Evolutionary conservation across 2,888 invertebrate genomes (phyloP).

Genomic region (Hirtodrosophila confusa): DNA sequence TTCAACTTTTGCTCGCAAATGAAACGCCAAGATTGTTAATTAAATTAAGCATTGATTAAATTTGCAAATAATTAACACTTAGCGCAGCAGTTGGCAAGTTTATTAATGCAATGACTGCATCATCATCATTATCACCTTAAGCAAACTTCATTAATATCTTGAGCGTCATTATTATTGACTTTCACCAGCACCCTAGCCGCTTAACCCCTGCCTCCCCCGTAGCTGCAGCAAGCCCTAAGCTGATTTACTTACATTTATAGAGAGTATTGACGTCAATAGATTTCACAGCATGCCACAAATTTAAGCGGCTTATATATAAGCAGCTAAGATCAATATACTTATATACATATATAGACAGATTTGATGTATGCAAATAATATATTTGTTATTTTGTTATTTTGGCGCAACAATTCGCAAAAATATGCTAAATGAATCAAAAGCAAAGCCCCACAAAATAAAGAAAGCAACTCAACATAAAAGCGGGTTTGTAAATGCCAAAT

Average conservation of each 20-base stretch:
- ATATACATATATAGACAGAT: slow-evolving; percentile 7
- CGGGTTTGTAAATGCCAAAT: slow-evolving; percentile 51
- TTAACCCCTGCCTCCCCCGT: not conserved
- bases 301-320: slow-evolving; percentile 65
- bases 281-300: slow-evolving; percentile 45
- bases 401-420: slow-evolving; percentile 70
- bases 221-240: slow-evolving; percentile 32
- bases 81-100: slow-evolving; percentile 23
- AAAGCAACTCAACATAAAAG: slow-evolving; percentile 21
- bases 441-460: slow-evolving; percentile 13
- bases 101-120: slow-evolving; percentile 59
- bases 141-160: not conserved
- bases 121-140: slow-evolving; percentile 18
- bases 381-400: slow-evolving; percentile 7
- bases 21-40: slow-evolving; percentile 54
- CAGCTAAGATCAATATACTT: slow-evolving; percentile 12
- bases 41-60: slow-evolving; percentile 68
- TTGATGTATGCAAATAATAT: slow-evolving; percentile 48
- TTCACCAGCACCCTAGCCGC: slow-evolving; percentile 28
- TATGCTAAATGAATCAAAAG: slow-evolving; percentile 67
- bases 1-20: slow-evolving; percentile 51
- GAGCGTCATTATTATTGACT: slow-evolving; percentile 32
- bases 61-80: slow-evolving; percentile 66
- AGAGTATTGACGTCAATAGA: slow-evolving; percentile 58
- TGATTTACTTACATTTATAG: slow-evolving; percentile 48